phyloP scores from a whole-genome alignment of 2,797 vertebrate species.

The Hapalemur alaotrensis region DNA sequence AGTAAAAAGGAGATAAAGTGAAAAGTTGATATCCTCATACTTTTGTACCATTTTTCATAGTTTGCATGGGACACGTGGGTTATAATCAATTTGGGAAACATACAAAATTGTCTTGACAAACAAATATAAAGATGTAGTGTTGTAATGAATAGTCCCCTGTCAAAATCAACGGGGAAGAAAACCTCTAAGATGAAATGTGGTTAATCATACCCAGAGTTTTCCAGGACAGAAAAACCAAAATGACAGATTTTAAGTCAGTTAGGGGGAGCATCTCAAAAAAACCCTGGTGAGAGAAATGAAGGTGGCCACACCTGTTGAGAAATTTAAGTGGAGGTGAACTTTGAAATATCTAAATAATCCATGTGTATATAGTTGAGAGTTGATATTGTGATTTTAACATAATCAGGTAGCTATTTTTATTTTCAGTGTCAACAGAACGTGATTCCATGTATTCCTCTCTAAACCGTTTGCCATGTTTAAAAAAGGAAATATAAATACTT shows the following conservation, averaged over 20 bases:
- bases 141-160: neutral
- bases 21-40: neutral
- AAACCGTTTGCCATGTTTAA: neutral
- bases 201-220: neutral
- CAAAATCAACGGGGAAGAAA: neutral
- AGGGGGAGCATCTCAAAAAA: neutral
- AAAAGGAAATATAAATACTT: constrained; percentile 22
- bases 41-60: neutral
- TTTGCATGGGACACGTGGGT: neutral
- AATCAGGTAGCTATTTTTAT: constrained; percentile 28
- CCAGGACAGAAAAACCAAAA: neutral
- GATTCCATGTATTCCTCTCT: neutral
- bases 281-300: neutral
- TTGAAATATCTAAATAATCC: constrained; percentile 17
- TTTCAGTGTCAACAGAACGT: constrained; percentile 36
- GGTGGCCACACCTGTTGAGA: neutral
- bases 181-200: neutral
- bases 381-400: neutral
- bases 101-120: neutral
- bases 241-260: neutral
- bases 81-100: constrained; percentile 28
- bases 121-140: neutral
- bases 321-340: neutral
- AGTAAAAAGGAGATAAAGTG: neutral
- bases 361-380: neutral